Evolutionary conservation across 2,113 vertebrate genomes (phyloP).

Genomic region (Myotis brandtii): DNA sequence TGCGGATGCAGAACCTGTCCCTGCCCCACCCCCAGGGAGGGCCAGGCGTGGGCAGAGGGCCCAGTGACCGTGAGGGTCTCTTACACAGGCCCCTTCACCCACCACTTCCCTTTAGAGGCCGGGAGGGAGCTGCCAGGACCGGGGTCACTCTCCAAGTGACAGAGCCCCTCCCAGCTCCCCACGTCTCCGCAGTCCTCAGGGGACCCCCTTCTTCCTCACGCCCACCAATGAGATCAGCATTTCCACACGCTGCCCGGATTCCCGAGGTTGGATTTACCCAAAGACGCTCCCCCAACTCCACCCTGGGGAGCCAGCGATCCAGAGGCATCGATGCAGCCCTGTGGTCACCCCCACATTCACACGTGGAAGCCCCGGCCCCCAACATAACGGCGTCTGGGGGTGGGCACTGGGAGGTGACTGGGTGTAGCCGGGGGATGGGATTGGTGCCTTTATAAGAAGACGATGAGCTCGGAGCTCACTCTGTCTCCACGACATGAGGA

Average conservation of each 20-base stretch:
- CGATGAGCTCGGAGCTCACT: background rate
- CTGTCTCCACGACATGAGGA: accelerated
- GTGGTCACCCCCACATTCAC: background rate
- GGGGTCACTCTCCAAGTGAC: background rate
- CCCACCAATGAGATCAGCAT: background rate
- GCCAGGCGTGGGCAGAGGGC: too few relatives aligned
- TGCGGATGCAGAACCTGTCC: accelerated
- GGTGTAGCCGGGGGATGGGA: background rate
- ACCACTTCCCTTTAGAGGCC: background rate
- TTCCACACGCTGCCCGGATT: accelerated
- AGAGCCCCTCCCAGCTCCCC: background rate
- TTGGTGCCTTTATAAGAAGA: background rate
- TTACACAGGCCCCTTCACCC: too few relatives aligned
- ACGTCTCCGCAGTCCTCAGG: accelerated
- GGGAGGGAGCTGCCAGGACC: accelerated
- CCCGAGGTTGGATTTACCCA: background rate
- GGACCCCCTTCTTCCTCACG: accelerated
- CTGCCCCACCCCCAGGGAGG: accelerated
- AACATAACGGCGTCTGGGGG: too few relatives aligned
- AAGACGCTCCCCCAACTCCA: accelerated
- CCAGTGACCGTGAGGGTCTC: accelerated
- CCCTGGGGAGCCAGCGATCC: accelerated
- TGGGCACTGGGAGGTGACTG: background rate
- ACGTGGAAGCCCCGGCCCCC: background rate
- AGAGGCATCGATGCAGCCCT: background rate